Evolutionary conservation across 2,797 vertebrate species (phyloP).

Genomic region (Emydoidea blandingii): DNA sequence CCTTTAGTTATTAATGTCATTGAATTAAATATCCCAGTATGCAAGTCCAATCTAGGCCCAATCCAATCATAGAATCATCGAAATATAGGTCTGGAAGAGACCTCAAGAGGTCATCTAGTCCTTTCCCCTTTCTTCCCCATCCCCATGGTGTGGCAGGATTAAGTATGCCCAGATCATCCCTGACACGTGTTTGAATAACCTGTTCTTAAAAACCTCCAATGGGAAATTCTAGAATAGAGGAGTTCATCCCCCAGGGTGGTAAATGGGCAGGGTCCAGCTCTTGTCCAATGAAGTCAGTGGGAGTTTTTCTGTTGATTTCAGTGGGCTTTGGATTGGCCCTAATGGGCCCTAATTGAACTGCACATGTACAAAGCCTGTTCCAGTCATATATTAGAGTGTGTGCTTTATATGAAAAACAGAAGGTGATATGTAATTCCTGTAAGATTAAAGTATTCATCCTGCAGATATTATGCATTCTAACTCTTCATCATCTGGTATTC

Average conservation of each 20-base stretch:
- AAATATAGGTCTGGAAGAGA: neutral
- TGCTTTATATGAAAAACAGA: neutral
- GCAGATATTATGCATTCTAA: slow-evolving; percentile 9
- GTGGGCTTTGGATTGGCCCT: rapidly evolving
- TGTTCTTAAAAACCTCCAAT: neutral
- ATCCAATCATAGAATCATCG: neutral
- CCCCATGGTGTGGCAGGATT: neutral
- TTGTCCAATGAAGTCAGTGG: neutral
- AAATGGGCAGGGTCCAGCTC: neutral
- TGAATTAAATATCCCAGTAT: neutral
- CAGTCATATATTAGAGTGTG: neutral
- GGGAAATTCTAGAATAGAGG: neutral
- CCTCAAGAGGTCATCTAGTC: neutral
- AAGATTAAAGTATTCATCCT: slow-evolving; percentile 13
- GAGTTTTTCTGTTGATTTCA: neutral
- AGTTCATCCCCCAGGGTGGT: neutral
- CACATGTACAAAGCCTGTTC: neutral
- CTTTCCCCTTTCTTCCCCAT: neutral
- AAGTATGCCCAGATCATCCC: neutral
- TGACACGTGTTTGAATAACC: neutral
- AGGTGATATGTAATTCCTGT: neutral
- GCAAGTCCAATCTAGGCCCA: neutral
- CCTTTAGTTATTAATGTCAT: neutral
- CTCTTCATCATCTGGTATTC: slow-evolving; percentile 18
- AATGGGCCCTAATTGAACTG: neutral